phyloP scores from a whole-genome alignment of 2,888 invertebrate genomes.

The Plebejus argus region DNA sequence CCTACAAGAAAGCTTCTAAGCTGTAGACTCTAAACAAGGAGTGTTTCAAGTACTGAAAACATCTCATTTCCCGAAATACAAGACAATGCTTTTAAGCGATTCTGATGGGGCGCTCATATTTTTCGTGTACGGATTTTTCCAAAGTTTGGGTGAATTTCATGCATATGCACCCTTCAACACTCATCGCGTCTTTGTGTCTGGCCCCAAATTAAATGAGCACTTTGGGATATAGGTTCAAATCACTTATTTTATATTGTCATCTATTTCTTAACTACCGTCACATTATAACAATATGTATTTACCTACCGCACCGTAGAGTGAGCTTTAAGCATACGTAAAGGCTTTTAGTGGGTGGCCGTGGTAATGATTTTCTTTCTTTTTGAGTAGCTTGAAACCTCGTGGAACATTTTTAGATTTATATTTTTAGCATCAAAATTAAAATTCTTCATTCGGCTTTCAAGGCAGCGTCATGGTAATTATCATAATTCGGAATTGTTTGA shows the following conservation, averaged over 20 bases:
- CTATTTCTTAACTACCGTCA: neutral
- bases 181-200: constrained; percentile 39
- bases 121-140: constrained; percentile 52
- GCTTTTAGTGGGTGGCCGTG: neutral
- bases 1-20: constrained; percentile 41
- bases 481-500: neutral
- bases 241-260: constrained; percentile 34
- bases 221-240: constrained; percentile 36
- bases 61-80: constrained; percentile 59
- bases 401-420: neutral
- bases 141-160: constrained; percentile 51
- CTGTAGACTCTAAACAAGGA: constrained; percentile 46
- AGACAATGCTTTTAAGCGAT: constrained; percentile 78
- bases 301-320: neutral
- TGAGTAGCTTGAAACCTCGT: neutral
- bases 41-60: constrained; percentile 47
- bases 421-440: neutral
- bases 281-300: too few relatives aligned
- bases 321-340: neutral
- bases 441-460: neutral
- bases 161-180: constrained; percentile 50
- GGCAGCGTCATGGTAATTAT: neutral
- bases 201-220: constrained; percentile 38
- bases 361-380: neutral
- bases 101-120: constrained; percentile 65